Evolutionary conservation across 1,140 invertebrate species (phyloP), one percentile per base, ranked within the genome.

Genomic region (Linepithema humile): DNA sequence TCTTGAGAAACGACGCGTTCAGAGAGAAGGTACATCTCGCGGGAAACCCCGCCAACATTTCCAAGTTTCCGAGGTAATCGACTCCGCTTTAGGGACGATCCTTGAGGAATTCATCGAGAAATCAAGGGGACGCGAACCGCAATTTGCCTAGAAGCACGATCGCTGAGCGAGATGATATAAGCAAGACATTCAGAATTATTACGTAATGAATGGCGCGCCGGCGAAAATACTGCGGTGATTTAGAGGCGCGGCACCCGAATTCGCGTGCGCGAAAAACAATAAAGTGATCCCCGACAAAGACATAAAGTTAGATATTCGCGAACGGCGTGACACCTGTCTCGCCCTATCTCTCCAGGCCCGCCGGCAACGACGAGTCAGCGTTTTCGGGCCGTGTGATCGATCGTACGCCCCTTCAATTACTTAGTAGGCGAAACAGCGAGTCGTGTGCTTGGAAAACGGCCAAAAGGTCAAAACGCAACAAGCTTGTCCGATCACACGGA

Each of bases 401-500:
- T 69, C 48, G 50, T 1, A 43, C 23, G 60, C 20, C 60, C 32
- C 50, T 43, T 80, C 75, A 80, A 80, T 80, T 80, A 80, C 75
- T 80, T 69, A 80, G 64, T 10, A 64, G 60, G 4, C 75, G 62
- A 55, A 78, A 53, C 45, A 32, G 74, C 17, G 20, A 40, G 64
- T 80, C 50, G 64, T 43, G 26, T 55, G 26, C 26, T 80, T 80
- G 75, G 75, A 70, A 70, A 80, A 80, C 35, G 12, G 75, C 75
- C 75, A 80, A 40, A 12, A 23, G 64, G 17, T 70, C 75, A 55
- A 55, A 80, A 80, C 35, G 64, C 75, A 80, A 80, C 75, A 80
- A 80, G 75, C 48, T n/a, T 43, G 35, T 17, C 35, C 64, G 48
- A 53, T 55, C 23, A 69, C 40, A n/a, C 12, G 35, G n/a, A 32